These are phyloP conservation scores for Odontocerum albicorne DNA, from an alignment of 2,888 invertebrate species.

Conservation along the genomic window DNA sequence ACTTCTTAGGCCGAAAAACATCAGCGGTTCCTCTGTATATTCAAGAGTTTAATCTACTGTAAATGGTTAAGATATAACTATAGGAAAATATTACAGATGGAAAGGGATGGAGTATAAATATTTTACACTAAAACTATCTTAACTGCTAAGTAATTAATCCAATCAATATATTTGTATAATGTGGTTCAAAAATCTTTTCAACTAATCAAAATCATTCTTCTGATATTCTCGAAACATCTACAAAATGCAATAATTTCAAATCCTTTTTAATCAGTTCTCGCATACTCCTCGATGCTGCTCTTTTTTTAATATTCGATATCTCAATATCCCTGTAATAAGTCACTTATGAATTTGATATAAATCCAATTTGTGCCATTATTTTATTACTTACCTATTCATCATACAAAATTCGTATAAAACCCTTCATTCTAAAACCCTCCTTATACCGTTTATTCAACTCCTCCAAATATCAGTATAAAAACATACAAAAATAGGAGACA, in stretches of 20 bases:
- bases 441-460: no score
- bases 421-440: not conserved
- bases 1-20: no score
- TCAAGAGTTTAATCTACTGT: no score
- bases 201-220: not conserved
- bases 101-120: no score
- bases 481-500: constrained; percentile 15
- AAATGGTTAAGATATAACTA: no score
- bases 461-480: not conserved
- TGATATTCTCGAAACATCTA: not conserved
- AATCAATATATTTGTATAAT: not conserved
- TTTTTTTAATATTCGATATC: not conserved
- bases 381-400: not conserved
- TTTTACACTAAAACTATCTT: no score
- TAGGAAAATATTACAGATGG: no score
- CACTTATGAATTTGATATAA: not conserved
- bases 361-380: not conserved
- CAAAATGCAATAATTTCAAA: constrained; percentile 9
- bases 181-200: not conserved
- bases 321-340: not conserved
- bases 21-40: no score
- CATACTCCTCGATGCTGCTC: no score
- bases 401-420: not conserved
- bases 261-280: constrained; percentile 7
- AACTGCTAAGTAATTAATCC: not conserved